Evolutionary conservation across 35 echinoderm and acorn worm genomes (phyloP), one percentile per base, ranked within the genome.

Genomic region (Hemicentrotus pulcherrimus): DNA sequence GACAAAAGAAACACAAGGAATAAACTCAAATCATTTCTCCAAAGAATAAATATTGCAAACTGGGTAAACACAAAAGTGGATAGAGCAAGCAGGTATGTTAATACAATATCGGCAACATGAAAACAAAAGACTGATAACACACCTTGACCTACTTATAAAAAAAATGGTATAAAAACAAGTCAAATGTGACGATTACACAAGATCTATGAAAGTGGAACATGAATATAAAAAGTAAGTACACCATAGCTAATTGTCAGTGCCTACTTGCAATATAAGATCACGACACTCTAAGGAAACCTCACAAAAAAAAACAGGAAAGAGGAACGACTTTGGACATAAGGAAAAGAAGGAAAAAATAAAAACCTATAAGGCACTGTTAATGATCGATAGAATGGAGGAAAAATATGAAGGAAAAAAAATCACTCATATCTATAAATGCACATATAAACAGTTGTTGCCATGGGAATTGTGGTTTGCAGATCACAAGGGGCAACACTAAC

Each of bases 181-280:
- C 46, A 7, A 78, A 90, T 13, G 32, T 90, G 88, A 41, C 14
- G 10, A 89, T 46, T 41, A 45, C 12, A 90, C n/a, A 32, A 16
- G 19, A 90, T 90, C 88, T 90, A 90, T 90, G 88, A 90, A 90
- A 90, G 46, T 90, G 32, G 32, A 90, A 90, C 46, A 14, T 90
- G 88, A 90, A 90, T 90, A 90, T 90, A 90, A 90, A 90, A 90
- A 90, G 88, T 90, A 90, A 90, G 88, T 90, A 90, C 88, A 90
- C 88, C 88, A 90, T 90, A 90, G 88, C 88, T 13, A 86, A 86
- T 30, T 86, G 32, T 31, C 86, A 86, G 88, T 41, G 33, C 31
- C 88, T 47, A 90, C 88, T 90, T 90, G 88, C 88, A 15, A 45
- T 47, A 90, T 47, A 15, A 46, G 3, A 90, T 90, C 31, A 90